Conservation (phyloP, 1,140 invertebrate genomes). For the Aradophagus sp. region DNA sequence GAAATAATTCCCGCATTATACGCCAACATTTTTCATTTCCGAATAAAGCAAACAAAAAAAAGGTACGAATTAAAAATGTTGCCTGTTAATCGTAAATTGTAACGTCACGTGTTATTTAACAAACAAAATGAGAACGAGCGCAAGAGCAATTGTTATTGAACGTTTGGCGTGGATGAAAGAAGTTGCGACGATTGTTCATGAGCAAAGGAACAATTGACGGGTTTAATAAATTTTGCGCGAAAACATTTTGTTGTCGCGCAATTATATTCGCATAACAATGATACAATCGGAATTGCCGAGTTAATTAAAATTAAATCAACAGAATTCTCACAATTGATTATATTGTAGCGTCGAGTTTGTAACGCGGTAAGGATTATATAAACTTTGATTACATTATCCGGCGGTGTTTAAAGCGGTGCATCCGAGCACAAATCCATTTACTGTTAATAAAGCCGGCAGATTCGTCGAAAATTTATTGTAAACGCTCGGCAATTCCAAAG, state of each 20-base stretch:
- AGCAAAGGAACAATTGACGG: no score
- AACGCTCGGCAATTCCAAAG: no score
- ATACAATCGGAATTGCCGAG: background rate
- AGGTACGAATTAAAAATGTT: background rate
- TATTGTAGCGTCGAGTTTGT: constrained; percentile 3
- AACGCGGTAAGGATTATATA: constrained; percentile 21
- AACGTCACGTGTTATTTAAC: no score
- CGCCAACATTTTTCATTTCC: no score
- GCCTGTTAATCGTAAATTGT: background rate
- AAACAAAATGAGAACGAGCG: background rate
- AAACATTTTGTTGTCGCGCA: background rate
- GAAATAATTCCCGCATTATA: no score
- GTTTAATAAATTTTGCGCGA: background rate
- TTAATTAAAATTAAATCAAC: constrained; percentile 30
- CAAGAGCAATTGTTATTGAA: background rate
- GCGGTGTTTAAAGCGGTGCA: constrained; percentile 1
- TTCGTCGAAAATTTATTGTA: no score
- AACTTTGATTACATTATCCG: constrained; percentile 16
- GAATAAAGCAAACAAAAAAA: no score
- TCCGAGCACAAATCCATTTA: no score
- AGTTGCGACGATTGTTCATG: no score
- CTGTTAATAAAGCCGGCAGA: no score
- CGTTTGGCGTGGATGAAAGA: no score
- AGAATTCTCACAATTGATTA: constrained; percentile 16
- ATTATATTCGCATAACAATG: background rate